Evolutionary conservation across 2,797 vertebrate species (phyloP).

Genomic region (Takifugu ocellatus): DNA sequence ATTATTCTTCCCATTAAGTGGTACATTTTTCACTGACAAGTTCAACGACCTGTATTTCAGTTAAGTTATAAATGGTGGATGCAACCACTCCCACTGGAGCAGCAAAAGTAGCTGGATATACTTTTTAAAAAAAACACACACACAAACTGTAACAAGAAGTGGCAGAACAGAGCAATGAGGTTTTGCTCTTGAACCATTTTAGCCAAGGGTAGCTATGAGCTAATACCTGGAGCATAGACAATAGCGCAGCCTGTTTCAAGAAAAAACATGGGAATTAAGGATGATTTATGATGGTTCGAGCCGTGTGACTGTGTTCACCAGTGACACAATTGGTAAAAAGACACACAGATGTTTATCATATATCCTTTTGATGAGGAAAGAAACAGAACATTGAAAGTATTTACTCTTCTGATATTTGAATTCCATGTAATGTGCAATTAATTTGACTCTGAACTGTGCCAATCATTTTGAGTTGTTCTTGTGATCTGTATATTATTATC

Average conservation of each 20-base stretch:
- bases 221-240: constrained; percentile 64
- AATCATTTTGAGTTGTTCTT: too few relatives aligned
- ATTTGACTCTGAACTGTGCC: constrained; percentile 3
- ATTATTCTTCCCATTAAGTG: background rate
- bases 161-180: constrained; percentile 21
- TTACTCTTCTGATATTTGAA: too few relatives aligned
- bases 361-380: constrained; percentile 23
- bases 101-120: background rate
- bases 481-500: too few relatives aligned
- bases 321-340: constrained; percentile 58
- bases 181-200: constrained; percentile 53
- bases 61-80: constrained; percentile 7
- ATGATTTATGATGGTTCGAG: constrained; percentile 74
- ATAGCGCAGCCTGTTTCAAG: constrained; percentile 59
- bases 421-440: background rate
- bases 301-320: constrained; percentile 59
- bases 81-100: background rate
- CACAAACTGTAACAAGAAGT: constrained; percentile 12
- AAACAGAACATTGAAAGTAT: too few relatives aligned
- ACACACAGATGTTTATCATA: constrained; percentile 59
- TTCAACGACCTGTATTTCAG: background rate
- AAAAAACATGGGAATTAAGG: constrained; percentile 66
- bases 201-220: constrained; percentile 73
- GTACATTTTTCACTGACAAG: background rate
- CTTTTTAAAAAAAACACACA: background rate